Evolutionary conservation across 1,140 invertebrate genomes (phyloP), one percentile per base, ranked within the genome.

Genomic region (Meloidogyne floridensis): DNA sequence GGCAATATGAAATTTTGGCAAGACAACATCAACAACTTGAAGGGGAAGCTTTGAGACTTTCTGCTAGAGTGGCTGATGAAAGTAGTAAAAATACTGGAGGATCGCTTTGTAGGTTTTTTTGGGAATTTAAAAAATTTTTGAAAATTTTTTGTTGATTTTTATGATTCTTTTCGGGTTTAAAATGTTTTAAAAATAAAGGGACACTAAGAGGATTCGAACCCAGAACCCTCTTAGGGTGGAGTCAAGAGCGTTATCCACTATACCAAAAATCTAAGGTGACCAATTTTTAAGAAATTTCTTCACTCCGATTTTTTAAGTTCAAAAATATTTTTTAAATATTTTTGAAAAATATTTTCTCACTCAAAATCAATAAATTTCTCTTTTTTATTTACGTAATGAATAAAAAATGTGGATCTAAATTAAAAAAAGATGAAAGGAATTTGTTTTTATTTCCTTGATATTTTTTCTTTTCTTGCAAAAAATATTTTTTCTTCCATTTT

Each of bases 1-100:
- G 98, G 88, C 95, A 99, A 91, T 95, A 99, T 3, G 97, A 99
- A 90, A 95, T 97, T 86, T 92, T 99, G 72, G 97, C 97, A 2
- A 93, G 95, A 84, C 97, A 99, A 90, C 96, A 98, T 90, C 95
- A 95, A 47, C 94, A 94, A 84, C 92, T 99, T 79, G 96, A 97
- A 90, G 93, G 94, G 90, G 94, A 94, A 15, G 94, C 94, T 7
- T 80, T 65, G 15, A 65, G 59, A 65, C 59, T 65, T 65, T 65
- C 59, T 65, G 15, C 7, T n/a, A 65, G 59, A 65, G 59, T 65
- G 7, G 59, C 59, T 5, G 59, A 65, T 65, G 59, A 65, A 65
- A 65, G 59, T 65, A 65, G 59, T 65, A 65, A 65, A 65, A 65
- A 65, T 65, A 65, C 59, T 65, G 59, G 59, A 65, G 59, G 59